phyloP scores from a whole-genome alignment of 2,113 vertebrate species.

The Rhabdomys dilectus region DNA sequence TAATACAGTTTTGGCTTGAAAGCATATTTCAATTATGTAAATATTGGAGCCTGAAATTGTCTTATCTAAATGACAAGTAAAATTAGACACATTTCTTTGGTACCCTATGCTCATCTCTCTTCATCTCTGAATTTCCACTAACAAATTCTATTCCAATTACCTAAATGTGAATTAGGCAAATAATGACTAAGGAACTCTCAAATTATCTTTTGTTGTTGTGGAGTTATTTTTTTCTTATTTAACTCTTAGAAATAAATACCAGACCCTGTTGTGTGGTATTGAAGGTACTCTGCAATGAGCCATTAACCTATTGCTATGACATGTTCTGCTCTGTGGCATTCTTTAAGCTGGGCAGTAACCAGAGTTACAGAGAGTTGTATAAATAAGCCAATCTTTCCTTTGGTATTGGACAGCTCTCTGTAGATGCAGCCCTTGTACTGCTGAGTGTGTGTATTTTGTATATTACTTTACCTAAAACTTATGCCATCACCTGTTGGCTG shows the following conservation, averaged over 20 bases:
- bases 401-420: not conserved
- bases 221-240: not conserved
- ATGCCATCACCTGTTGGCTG: not conserved
- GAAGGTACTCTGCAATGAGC: not conserved
- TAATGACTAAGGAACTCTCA: not conserved
- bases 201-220: not conserved
- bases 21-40: not conserved
- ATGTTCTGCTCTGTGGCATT: not conserved
- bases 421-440: not conserved
- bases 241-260: not conserved
- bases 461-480: not conserved
- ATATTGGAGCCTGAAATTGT: not conserved
- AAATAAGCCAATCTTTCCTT: not conserved
- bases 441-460: not conserved
- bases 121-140: not conserved
- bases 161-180: not conserved
- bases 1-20: not conserved
- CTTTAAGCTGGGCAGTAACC: not conserved
- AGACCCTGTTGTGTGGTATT: not conserved
- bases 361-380: not conserved
- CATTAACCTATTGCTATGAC: not conserved
- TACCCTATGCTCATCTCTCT: not conserved
- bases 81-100: not conserved
- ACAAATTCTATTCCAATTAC: not conserved
- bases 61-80: not conserved